Evolutionary conservation across 2,113 vertebrate species (phyloP).

Genomic region (Bubalus kerabau): DNA sequence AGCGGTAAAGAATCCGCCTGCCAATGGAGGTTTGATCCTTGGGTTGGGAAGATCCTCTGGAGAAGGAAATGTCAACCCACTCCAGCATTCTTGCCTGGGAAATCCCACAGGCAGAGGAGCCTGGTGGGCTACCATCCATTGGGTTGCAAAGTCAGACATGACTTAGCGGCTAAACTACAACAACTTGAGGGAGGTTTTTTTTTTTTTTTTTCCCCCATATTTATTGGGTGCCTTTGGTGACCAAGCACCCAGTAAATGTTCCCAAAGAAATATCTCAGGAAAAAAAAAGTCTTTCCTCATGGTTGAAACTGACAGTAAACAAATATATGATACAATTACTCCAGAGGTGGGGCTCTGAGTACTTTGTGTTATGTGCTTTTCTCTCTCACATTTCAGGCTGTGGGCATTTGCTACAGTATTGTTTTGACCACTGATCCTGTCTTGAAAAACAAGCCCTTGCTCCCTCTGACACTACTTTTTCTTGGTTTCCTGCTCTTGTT

Average conservation of each 20-base stretch:
- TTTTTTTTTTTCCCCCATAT: rapidly evolving
- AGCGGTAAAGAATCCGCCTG: background rate
- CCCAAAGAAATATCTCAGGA: background rate
- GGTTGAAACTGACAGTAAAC: background rate
- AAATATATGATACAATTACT: background rate
- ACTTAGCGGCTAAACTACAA: background rate
- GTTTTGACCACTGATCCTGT: background rate
- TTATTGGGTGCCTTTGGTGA: background rate
- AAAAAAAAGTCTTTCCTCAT: background rate
- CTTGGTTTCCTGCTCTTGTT: background rate
- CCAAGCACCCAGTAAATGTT: background rate
- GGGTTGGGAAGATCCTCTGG: background rate
- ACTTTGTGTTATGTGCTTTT: background rate
- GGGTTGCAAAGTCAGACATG: background rate
- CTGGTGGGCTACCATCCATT: background rate
- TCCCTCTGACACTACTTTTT: background rate
- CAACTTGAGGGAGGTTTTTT: background rate
- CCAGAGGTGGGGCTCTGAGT: background rate
- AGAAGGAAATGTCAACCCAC: background rate
- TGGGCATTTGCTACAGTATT: background rate
- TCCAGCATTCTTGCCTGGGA: background rate
- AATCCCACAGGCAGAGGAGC: background rate
- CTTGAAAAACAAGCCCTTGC: background rate
- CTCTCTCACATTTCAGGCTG: background rate
- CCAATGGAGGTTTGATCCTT: background rate